Base-by-base conservation (phyloP, 1,140 invertebrate species). In the Vanessa tameamea region DNA sequence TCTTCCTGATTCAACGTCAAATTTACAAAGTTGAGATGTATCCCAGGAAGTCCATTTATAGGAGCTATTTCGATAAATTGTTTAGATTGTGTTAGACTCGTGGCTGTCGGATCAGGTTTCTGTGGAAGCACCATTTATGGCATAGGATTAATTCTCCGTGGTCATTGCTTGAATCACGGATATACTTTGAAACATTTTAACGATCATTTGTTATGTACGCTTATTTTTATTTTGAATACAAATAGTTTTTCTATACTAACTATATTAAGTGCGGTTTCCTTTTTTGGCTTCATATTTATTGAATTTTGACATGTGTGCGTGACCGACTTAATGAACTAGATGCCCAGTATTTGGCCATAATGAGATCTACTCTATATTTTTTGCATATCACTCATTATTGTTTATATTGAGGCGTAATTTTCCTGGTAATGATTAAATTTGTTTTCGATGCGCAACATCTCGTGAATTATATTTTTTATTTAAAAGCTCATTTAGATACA, bases 41-140 rank as follows among this genome's bases (percentile, higher is more conserved):
- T 87, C 82, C 78, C 78, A 90, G 90, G 89, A 92, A 91, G 87
- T 86, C 87, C 87, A 85, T 91, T 82, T 90, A 86, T 81, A 83
- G 88, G 70, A 64, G 76, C 77, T 84, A 87, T 90, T 92, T 90
- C 91, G 89, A 89, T 90, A 86, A 87, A 88, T 90, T 84, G 85
- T 90, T 92, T 87, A 86, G 86, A 88, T 89, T 85, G 80, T 82
- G 81, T 83, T 85, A 74, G 76, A 80, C 78, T 87, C 78, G 82
- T 82, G 80, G 69, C 72, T 80, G 81, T 77, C 83, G 80, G 85
- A 90, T 91, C 89, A 88, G 85, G 88, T 90, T 90, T 85, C 83
- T 81, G 80, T 84, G 72, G 72, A 82, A 78, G 75, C 76, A 73
- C 89, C 90, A 82, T 92, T 86, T 92, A 91, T 78, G 88, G 89